Evolutionary conservation across 1,140 invertebrate genomes (phyloP).

Genomic region (Drosophila kepulauana): DNA sequence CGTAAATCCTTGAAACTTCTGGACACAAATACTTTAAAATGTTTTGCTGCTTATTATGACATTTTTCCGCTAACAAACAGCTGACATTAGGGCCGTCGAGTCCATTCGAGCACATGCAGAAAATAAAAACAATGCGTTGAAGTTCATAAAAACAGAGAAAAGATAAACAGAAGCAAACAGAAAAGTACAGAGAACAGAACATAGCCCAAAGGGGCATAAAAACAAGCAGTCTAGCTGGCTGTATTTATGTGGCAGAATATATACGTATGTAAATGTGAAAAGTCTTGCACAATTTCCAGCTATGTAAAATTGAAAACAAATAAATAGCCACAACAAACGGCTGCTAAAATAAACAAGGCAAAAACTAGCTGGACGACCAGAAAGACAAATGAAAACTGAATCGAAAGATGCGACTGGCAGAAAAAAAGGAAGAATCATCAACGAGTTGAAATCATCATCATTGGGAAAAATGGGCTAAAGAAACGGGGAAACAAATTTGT

Average conservation of each 20-base stretch:
- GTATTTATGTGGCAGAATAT: background rate
- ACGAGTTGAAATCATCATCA: constrained; percentile 1
- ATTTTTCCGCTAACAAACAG: constrained; percentile 5
- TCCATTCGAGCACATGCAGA: constrained; percentile 1
- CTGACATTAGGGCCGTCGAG: constrained; percentile 23
- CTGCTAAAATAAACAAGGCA: constrained; percentile 67
- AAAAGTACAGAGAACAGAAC: background rate
- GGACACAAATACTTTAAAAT: background rate
- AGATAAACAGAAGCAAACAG: constrained; percentile 42
- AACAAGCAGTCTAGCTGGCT: constrained; percentile 7
- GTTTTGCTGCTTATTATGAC: background rate
- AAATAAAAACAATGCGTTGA: constrained; percentile 43
- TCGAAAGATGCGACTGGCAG: background rate
- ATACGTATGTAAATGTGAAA: constrained; percentile 18
- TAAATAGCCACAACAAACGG: constrained; percentile 74
- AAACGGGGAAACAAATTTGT: constrained; percentile 51
- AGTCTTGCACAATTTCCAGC: constrained; percentile 51
- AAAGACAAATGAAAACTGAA: constrained; percentile 3
- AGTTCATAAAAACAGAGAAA: constrained; percentile 45
- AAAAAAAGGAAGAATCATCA: constrained; percentile 4
- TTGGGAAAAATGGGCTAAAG: constrained; percentile 44
- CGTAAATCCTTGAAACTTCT: background rate
- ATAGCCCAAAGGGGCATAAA: constrained; percentile 9
- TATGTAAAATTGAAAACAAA: constrained; percentile 73
- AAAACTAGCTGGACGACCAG: constrained; percentile 13